These are phyloP conservation scores for Ameiurus melas DNA, from an alignment of 2,113 vertebrate species.

Conservation along the genomic window DNA sequence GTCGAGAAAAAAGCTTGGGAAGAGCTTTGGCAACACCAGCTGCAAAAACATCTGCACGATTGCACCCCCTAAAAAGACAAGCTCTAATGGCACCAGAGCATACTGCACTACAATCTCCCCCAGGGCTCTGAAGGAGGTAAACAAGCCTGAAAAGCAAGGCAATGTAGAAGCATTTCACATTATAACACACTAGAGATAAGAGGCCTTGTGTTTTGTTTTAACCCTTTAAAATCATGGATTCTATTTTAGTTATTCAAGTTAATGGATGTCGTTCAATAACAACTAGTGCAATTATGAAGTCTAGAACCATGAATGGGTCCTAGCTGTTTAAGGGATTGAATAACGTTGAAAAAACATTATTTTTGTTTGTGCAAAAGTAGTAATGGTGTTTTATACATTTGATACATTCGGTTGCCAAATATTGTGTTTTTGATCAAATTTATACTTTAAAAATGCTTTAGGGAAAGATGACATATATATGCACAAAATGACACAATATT, in stretches of 20 bases:
- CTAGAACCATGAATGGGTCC: background rate
- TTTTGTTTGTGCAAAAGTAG: background rate
- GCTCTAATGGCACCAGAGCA: conserved; percentile 48
- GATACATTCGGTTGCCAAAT: background rate
- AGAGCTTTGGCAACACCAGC: conserved; percentile 71
- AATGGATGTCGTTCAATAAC: background rate
- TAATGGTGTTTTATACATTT: background rate
- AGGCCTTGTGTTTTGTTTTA: background rate
- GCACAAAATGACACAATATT: background rate
- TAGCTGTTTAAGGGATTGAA: background rate
- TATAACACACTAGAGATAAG: background rate
- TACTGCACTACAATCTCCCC: conserved; percentile 60
- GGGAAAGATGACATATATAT: background rate
- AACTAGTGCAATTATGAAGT: background rate
- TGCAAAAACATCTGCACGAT: conserved; percentile 52
- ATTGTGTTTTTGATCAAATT: background rate
- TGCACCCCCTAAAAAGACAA: conserved; percentile 34
- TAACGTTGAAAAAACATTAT: background rate
- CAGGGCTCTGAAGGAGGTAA: conserved; percentile 49
- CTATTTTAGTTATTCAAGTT: background rate
- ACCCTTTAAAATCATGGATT: background rate
- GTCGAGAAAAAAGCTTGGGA: conserved; percentile 68
- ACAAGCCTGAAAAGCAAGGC: conserved; percentile 34
- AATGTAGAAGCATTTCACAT: conserved; percentile 46
- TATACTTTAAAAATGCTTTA: background rate